phyloP scores from a whole-genome alignment of 92 coral and sea anemone genomes.

The Plumapathes pennacea region DNA sequence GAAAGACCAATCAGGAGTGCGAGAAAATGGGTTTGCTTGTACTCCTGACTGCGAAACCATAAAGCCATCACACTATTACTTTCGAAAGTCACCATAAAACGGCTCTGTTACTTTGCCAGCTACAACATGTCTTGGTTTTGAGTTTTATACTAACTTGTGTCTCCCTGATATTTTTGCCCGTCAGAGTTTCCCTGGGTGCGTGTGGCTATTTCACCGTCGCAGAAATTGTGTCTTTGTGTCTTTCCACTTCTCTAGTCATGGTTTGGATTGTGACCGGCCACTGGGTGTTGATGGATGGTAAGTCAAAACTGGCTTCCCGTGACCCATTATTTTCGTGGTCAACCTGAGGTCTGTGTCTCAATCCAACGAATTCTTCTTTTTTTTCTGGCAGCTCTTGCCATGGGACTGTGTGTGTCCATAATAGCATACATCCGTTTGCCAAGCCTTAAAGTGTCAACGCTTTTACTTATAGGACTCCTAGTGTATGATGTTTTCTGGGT shows the following conservation, averaged over 20 bases:
- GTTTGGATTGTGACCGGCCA: constrained; percentile 95
- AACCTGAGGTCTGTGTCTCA: constrained; percentile 2
- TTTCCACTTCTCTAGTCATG: constrained; percentile 76
- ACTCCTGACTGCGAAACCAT: no score
- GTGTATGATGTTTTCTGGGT: constrained; percentile 99
- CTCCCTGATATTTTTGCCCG: no score
- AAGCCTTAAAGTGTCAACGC: constrained; percentile 94
- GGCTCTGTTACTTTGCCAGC: no score
- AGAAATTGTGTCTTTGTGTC: constrained; percentile 71
- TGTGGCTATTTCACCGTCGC: constrained; percentile 97
- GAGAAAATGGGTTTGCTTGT: no score
- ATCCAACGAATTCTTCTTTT: not conserved
- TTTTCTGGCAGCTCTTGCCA: constrained; percentile 74
- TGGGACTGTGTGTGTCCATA: constrained; percentile 98
- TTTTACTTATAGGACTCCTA: constrained; percentile 80
- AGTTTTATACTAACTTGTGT: no score
- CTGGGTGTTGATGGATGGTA: constrained; percentile 99
- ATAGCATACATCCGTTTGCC: constrained; percentile 95
- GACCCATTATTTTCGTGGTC: not conserved
- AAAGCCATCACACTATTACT: no score
- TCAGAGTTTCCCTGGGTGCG: constrained; percentile 72
- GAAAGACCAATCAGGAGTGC: no score
- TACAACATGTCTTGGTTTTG: not conserved
- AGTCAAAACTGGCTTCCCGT: not conserved
- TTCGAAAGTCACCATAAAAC: no score